Evolutionary conservation across 2,113 vertebrate genomes (phyloP), one percentile per base, ranked within the genome.

Genomic region (Lepus europaeus): DNA sequence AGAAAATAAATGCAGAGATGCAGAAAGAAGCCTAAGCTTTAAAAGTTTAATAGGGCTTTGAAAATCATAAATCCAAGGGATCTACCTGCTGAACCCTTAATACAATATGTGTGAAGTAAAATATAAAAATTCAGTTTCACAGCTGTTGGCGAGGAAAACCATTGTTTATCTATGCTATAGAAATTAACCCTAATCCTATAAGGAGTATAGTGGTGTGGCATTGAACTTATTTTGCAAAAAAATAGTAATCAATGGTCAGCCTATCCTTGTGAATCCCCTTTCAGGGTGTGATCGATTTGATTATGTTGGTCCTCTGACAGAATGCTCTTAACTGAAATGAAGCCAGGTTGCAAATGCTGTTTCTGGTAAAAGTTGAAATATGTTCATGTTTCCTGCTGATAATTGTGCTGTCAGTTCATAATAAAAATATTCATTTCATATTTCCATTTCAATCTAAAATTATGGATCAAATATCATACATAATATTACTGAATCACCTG

Each of bases 361-460:
- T 86, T 64, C 10, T 92, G 19, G 6, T 81, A 78, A 95, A 81
- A 89, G 3, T 23, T 79, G 20, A 81, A 56, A 31, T 4, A 88
- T 11, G 45, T 13, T 84, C 31, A 69, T 78, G 25, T 10, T 1
- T 14, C 5, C 51, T 70, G 33, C 1, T 39, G 2, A 73, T 84
- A 80, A 81, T 81, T 63, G 53, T 64, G 9, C 10, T 33, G 17
- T 22, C 2, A 83, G 23, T 81, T 87, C 6, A 81, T 49, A 72
- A 31, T 81, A 13, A 91, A 72, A 89, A 83, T 49, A 2, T 64
- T 0, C n/a, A 70, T 51, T 86, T 93, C 1, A n/a, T 45, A 23
- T 66, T 78, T 61, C 9, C 53, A 78, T 87, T 66, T 91, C 85
- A 61, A 74, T 87, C 95, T 7, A 91, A 72, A 76, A 73, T 39